Percentiles rank a stretch among this genome's conserved stretches.
phyloP scores from a whole-genome alignment of 2,888 invertebrate species.

The Lepidonotus clava region DNA sequence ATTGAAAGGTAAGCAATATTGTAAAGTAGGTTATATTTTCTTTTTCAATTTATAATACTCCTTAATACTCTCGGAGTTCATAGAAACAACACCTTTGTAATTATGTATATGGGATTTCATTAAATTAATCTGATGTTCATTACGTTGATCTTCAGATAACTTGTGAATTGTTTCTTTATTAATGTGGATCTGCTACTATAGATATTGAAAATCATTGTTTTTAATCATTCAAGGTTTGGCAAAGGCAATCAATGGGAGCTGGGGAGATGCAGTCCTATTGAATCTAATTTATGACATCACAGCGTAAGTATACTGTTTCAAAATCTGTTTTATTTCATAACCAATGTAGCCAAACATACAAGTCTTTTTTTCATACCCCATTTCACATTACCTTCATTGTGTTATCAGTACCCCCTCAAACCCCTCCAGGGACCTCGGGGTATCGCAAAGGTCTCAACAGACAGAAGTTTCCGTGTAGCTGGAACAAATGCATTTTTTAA shows the following conservation, averaged over 20 bases:
- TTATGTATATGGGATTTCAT: too few species aligned
- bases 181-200: too few species aligned
- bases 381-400: neutral
- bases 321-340: neutral
- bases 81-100: too few species aligned
- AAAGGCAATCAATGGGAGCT: neutral
- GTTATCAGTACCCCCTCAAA: neutral
- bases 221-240: slow-evolving; percentile 54
- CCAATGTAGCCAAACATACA: neutral
- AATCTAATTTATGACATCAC: slow-evolving; percentile 63
- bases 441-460: too few species aligned
- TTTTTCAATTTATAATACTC: neutral
- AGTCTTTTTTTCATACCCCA: neutral
- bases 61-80: too few species aligned
- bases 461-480: too few species aligned
- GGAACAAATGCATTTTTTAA: too few species aligned
- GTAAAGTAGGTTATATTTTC: neutral
- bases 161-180: too few species aligned
- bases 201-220: neutral
- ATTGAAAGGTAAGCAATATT: slow-evolving; percentile 58
- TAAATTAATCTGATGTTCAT: too few species aligned
- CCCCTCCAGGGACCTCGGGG: too few species aligned
- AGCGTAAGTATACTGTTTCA: slow-evolving; percentile 54
- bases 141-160: too few species aligned
- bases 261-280: slow-evolving; percentile 60